Evolutionary conservation across 2,113 vertebrate species (phyloP).

Genomic region (Sapajus apella): DNA sequence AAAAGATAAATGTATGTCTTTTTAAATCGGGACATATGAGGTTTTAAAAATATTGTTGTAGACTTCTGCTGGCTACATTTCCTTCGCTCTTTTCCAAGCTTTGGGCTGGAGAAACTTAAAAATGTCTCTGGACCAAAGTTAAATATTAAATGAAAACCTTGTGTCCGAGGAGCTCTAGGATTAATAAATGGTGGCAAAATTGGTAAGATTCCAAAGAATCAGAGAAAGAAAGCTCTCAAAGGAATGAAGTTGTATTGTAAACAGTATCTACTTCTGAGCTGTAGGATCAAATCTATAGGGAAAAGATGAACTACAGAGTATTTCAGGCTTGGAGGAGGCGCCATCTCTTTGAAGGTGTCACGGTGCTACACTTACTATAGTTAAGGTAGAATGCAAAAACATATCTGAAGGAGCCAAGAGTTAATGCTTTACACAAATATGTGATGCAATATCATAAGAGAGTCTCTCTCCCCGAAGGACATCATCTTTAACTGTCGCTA

Average conservation of each 20-base stretch:
- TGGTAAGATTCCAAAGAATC: slow-evolving; percentile 69
- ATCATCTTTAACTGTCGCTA: neutral
- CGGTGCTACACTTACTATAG: neutral
- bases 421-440: neutral
- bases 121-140: slow-evolving; percentile 71
- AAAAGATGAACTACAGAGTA: neutral
- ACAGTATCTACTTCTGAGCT: slow-evolving; percentile 22
- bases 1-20: slow-evolving; percentile 79
- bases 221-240: slow-evolving; percentile 22
- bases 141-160: slow-evolving; percentile 79
- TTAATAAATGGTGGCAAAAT: slow-evolving; percentile 65
- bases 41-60: slow-evolving; percentile 76
- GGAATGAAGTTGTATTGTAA: neutral
- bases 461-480: neutral
- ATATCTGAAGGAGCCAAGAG: neutral
- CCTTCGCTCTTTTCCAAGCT: slow-evolving; percentile 70
- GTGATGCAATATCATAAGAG: neutral
- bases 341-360: neutral
- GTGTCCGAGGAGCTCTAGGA: slow-evolving; percentile 61
- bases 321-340: neutral
- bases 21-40: slow-evolving; percentile 77
- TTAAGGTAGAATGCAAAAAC: neutral
- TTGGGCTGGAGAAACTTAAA: slow-evolving; percentile 70
- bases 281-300: neutral
- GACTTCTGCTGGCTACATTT: slow-evolving; percentile 79